Percentiles rank a stretch among this genome's conserved stretches.
phyloP scores from a whole-genome alignment of 2,113 vertebrate genomes.

The Illadopsis cleaveri region DNA sequence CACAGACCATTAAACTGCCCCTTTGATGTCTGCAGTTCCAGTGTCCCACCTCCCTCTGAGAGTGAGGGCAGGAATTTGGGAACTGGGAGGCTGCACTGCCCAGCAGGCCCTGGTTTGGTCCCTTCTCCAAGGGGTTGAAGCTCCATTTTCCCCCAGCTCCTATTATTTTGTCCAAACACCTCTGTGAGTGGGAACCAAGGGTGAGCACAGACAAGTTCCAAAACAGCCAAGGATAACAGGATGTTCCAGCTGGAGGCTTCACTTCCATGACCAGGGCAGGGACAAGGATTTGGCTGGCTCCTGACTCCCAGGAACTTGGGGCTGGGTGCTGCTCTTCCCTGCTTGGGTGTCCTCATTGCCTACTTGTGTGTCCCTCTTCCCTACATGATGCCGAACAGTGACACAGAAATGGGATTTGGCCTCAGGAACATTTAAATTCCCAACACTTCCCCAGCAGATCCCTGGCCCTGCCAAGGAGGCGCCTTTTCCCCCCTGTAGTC shows the following conservation, averaged over 20 bases:
- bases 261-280: background rate
- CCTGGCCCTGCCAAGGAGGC: too few relatives aligned
- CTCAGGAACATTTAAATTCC: background rate
- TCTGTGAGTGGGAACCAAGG: background rate
- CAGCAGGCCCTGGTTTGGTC: background rate
- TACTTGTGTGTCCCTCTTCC: background rate
- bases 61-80: background rate
- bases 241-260: fast-evolving
- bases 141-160: background rate
- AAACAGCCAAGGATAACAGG: background rate
- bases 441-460: background rate
- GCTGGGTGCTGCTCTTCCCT: background rate
- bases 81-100: background rate
- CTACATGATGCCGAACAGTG: background rate
- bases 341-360: background rate
- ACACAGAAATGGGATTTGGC: background rate
- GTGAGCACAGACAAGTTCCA: background rate
- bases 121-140: fast-evolving
- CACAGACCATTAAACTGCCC: background rate
- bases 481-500: background rate
- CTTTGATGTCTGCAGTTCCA: slow-evolving; percentile 45
- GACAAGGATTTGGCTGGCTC: background rate
- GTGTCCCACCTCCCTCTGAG: background rate
- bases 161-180: background rate
- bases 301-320: background rate